Base-by-base conservation (phyloP, 2,113 vertebrate species). In the Gallinago jamesoni region DNA sequence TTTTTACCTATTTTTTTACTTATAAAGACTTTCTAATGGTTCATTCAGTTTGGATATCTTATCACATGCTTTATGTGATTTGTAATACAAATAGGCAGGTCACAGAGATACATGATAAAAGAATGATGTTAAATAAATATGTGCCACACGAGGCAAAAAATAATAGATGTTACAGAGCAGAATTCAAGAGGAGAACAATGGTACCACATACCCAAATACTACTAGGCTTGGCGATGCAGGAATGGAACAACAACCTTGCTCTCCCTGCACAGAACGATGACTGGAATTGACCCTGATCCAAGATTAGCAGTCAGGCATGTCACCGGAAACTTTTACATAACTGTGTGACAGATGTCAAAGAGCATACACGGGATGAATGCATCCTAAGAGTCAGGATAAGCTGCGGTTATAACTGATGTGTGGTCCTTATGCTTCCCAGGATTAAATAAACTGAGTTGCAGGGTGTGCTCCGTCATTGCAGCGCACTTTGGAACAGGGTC, bases 341-440 rank as follows among this genome's bases (percentile, higher is more conserved):
- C 72, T 10, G 2, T 70, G 66, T 64, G 74, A 86, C 92, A 96
- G 83, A 93, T 90, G 83, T 84, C 82, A 93, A 81, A 81, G 68
- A 93, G 64, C 60, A 73, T 81, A 43, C 60, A 67, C 0, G 20
- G 88, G 73, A 81, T 89, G 85, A 92, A 59, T 35, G 41, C 19
- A 84, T 21, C 39, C 85, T 64, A 25, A 90, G 73, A 94, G 73
- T n/a, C 76, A 84, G 76, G 83, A 88, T 78, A 93, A 90, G 33
- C 79, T 94, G 83, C 76, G 89, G 48, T 48, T 84, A 33, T 31
- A 96, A 89, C 35, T 81, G 56, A 70, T 60, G 90, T 56, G 64
- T 23, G 21, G 64, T 19, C 22, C 60, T 84, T 48, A 21, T 19
- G 60, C 37, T 84, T 81, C 68, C 56, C 25, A 62, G 79, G 79